A percentile compares a stretch with the other conserved stretches of the same genome.
These are phyloP conservation scores for Numenius arquata DNA, from an alignment of 2,113 vertebrate species.

Conservation along the genomic window DNA sequence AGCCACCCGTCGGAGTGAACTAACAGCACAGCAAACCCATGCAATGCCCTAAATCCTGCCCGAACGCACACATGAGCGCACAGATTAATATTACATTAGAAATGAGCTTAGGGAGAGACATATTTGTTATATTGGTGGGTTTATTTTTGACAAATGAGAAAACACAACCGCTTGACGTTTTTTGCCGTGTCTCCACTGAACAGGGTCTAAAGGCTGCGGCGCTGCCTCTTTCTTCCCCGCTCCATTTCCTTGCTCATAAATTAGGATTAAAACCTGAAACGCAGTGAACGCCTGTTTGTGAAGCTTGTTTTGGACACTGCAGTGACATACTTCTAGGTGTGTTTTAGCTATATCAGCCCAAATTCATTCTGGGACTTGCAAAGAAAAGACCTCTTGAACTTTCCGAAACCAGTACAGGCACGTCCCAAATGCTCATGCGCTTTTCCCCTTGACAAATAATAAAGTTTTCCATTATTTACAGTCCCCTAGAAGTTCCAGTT, in stretches of 20 bases:
- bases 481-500: background rate
- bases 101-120: background rate
- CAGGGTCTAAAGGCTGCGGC: background rate
- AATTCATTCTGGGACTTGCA: background rate
- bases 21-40: background rate
- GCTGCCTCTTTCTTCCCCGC: background rate
- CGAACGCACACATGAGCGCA: background rate
- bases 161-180: background rate
- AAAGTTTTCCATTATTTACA: background rate
- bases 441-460: background rate
- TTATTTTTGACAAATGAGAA: background rate
- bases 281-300: background rate
- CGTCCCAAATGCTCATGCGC: background rate
- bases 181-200: background rate
- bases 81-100: constrained; percentile 31
- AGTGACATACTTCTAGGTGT: background rate
- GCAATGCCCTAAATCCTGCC: constrained; percentile 46
- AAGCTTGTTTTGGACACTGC: background rate
- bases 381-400: constrained; percentile 26
- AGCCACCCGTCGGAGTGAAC: background rate
- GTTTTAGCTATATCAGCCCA: background rate
- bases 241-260: background rate
- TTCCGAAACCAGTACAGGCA: background rate
- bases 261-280: background rate
- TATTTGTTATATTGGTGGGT: background rate